phyloP scores from a whole-genome alignment of 92 coral and sea anemone genomes.

The Epizoanthus rinbou region DNA sequence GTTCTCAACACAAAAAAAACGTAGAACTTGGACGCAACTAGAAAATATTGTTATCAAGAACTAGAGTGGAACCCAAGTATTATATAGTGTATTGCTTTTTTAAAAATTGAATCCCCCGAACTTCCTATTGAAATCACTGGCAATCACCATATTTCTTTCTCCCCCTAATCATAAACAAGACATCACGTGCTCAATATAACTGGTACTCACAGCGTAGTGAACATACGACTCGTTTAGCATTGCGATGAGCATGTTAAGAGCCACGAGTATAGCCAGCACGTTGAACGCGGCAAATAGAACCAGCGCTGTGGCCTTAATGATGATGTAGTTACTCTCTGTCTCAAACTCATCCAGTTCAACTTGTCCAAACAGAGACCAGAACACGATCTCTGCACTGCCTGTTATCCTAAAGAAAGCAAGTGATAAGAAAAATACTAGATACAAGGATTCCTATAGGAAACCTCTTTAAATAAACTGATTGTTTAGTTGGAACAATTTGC shows the following conservation, averaged over 20 bases:
- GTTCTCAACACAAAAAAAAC: no score
- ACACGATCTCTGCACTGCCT: conserved; percentile 48
- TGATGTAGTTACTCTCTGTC: conserved; percentile 30
- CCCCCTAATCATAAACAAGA: no score
- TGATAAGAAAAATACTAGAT: background rate
- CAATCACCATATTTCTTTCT: background rate
- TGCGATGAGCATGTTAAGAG: conserved; percentile 58
- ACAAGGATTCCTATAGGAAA: no score
- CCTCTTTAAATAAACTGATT: no score
- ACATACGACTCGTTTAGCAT: conserved; percentile 54
- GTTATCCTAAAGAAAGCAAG: conserved; percentile 1
- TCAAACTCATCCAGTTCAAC: conserved; percentile 42
- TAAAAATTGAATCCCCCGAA: no score
- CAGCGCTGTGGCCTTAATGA: conserved; percentile 45
- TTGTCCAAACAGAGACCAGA: conserved; percentile 57
- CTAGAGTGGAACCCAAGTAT: no score
- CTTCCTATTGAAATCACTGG: no score
- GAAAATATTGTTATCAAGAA: no score
- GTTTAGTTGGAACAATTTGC: no score
- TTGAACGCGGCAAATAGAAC: conserved; percentile 49
- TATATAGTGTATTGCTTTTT: no score
- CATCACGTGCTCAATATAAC: background rate
- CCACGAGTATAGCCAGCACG: conserved; percentile 48
- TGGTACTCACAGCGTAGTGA: conserved; percentile 43
- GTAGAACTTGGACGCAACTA: no score